These are phyloP conservation scores for Galeopterus variegatus DNA, from an alignment of 2,113 vertebrate species.

Conservation along the genomic window DNA sequence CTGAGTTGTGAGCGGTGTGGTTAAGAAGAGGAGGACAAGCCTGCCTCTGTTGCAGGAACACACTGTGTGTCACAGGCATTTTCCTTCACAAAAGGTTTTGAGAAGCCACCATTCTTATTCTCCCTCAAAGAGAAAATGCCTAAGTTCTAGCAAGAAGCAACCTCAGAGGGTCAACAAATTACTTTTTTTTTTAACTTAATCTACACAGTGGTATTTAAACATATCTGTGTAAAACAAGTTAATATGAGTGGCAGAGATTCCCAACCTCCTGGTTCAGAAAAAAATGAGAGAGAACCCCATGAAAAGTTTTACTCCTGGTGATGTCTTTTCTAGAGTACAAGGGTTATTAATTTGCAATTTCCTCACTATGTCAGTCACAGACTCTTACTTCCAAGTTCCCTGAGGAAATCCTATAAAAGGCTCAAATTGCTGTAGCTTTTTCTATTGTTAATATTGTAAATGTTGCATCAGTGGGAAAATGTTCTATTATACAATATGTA, in stretches of 20 bases:
- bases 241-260: background rate
- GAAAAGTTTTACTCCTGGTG: background rate
- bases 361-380: background rate
- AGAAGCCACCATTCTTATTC: background rate
- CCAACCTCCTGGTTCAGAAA: background rate
- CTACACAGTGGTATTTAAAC: slow-evolving; percentile 25
- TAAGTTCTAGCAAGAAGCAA: slow-evolving; percentile 24
- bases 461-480: slow-evolving; percentile 1
- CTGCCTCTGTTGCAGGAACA: background rate
- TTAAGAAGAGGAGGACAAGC: background rate
- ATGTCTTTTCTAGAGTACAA: background rate
- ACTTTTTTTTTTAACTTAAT: slow-evolving; percentile 13
- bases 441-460: slow-evolving; percentile 8
- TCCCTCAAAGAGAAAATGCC: background rate
- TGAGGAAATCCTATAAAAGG: background rate
- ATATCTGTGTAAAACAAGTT: slow-evolving; percentile 41
- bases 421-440: background rate
- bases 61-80: background rate
- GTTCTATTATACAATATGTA: slow-evolving; percentile 10
- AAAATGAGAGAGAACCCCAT: background rate
- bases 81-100: background rate
- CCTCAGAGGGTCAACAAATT: slow-evolving; percentile 29
- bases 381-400: slow-evolving; percentile 11
- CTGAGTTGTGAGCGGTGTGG: background rate
- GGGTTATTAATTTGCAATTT: background rate